These are phyloP conservation scores for Erpobdella octoculata DNA, from an alignment of 2,888 invertebrate genomes.

Conservation along the genomic window DNA sequence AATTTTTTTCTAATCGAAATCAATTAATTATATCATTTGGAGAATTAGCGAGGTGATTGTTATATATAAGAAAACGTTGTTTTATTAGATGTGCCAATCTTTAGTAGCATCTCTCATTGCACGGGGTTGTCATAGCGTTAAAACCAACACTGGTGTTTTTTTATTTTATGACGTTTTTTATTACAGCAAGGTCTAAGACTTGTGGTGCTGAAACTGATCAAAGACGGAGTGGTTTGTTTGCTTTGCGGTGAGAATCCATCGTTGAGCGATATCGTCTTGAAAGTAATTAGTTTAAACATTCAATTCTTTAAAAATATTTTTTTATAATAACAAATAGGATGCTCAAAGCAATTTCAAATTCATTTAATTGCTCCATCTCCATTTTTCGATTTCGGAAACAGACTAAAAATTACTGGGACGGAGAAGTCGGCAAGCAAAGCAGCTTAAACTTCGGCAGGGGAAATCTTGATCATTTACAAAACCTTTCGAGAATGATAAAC, in stretches of 20 bases:
- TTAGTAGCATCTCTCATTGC: too few relatives aligned
- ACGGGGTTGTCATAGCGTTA: too few relatives aligned
- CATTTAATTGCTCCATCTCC: neutral
- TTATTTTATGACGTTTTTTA: too few relatives aligned
- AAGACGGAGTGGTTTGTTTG: conserved; percentile 1
- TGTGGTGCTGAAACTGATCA: neutral
- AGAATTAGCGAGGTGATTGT: neutral
- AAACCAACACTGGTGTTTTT: too few relatives aligned
- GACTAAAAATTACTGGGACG: neutral
- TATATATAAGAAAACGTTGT: neutral
- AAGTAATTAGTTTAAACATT: too few relatives aligned
- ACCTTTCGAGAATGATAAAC: neutral
- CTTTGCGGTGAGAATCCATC: neutral
- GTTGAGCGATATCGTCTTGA: neutral
- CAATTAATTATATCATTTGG: neutral
- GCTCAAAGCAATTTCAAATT: neutral
- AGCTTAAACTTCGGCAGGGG: neutral
- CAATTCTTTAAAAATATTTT: neutral
- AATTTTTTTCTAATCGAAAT: neutral
- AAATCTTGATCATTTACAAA: neutral
- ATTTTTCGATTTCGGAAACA: neutral
- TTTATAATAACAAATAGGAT: too few relatives aligned
- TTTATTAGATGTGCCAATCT: too few relatives aligned
- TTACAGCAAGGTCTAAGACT: neutral
- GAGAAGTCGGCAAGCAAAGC: neutral